A percentile compares a stretch with the other conserved stretches of the same genome.
phyloP scores from a whole-genome alignment of 2,113 vertebrate genomes.

The Myodes glareolus region DNA sequence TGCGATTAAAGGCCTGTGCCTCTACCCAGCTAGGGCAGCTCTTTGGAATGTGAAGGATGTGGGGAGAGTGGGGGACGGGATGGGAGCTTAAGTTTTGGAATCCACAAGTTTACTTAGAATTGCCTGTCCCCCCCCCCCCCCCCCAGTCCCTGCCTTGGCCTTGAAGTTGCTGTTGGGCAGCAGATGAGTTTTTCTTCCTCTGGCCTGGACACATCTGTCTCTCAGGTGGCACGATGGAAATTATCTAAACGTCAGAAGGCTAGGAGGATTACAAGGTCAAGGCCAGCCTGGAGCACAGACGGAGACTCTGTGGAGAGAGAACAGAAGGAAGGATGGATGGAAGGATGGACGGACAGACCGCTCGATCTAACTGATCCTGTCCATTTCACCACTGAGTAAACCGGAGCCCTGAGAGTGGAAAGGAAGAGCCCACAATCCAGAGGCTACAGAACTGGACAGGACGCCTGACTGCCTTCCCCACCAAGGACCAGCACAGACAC shows the following conservation, averaged over 20 bases:
- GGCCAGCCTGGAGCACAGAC: not conserved
- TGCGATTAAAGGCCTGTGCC: not conserved
- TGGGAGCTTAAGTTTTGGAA: not conserved
- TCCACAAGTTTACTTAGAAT: not conserved
- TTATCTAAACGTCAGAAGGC: not conserved
- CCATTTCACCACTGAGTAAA: not conserved
- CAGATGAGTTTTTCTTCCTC: not conserved
- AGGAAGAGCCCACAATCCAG: not conserved
- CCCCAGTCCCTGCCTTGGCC: not conserved
- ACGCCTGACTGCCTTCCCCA: not conserved
- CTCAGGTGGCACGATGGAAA: not conserved
- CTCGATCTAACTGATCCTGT: accelerated
- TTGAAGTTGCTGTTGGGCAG: not conserved
- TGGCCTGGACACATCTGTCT: not conserved
- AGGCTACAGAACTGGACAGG: not conserved
- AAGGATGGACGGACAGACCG: accelerated
- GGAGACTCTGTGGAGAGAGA: not conserved
- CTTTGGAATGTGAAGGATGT: not conserved
- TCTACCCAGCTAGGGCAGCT: not conserved
- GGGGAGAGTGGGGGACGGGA: not conserved
- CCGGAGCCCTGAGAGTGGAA: not conserved
- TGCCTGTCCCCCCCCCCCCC: not conserved
- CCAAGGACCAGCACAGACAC: not conserved
- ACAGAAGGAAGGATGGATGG: too few relatives aligned
- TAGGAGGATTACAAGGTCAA: not conserved